Percentiles rank a stretch among this genome's conserved stretches.
phyloP scores from a whole-genome alignment of 2,888 invertebrate species.

The Morpho deidamia region DNA sequence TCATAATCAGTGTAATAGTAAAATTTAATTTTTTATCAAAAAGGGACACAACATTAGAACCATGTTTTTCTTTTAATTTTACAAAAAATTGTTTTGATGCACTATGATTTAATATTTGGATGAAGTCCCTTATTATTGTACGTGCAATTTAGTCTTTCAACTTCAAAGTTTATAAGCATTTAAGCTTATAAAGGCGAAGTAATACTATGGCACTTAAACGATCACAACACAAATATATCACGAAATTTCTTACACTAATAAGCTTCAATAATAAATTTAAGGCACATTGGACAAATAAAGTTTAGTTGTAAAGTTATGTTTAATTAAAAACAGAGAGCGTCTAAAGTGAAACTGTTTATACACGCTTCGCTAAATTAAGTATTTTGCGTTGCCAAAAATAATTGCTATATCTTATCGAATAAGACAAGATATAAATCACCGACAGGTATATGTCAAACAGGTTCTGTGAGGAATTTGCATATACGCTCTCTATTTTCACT shows the following conservation, averaged over 20 bases:
- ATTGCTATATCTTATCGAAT: neutral
- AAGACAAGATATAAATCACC: neutral
- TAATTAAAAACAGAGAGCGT: neutral
- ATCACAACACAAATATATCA: slow-evolving; percentile 63
- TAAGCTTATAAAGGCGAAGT: slow-evolving; percentile 17
- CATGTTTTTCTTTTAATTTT: too few species aligned
- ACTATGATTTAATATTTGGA: neutral
- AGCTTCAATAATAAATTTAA: neutral
- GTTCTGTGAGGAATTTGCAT: slow-evolving; percentile 4
- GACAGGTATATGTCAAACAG: neutral
- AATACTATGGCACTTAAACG: slow-evolving; percentile 19
- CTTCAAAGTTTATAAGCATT: slow-evolving; percentile 15
- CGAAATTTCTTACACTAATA: slow-evolving; percentile 29
- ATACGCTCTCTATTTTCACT: slow-evolving; percentile 7
- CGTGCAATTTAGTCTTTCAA: neutral
- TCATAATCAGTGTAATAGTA: too few species aligned
- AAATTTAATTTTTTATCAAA: too few species aligned
- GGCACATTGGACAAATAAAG: too few species aligned
- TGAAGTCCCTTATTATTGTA: neutral
- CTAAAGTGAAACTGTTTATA: neutral
- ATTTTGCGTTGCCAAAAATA: neutral
- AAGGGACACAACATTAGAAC: too few species aligned
- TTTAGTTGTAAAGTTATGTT: neutral
- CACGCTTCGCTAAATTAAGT: neutral
- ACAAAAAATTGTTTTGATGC: too few species aligned